These are phyloP conservation scores for Mobula hypostoma DNA, from an alignment of 2,113 vertebrate species.

Conservation along the genomic window DNA sequence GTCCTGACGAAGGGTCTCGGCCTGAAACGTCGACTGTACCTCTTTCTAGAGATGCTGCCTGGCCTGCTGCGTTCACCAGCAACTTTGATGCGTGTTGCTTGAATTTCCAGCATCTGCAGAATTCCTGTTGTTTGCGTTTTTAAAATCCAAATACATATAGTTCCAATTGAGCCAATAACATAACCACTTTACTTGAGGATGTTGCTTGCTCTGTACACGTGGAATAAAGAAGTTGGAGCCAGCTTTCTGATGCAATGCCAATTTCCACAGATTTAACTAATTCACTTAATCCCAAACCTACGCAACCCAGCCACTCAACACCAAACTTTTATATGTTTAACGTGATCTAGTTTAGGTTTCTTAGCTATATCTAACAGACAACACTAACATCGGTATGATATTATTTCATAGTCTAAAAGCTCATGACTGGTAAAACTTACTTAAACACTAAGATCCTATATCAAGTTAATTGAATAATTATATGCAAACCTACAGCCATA, in stretches of 20 bases:
- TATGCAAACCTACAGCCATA: background rate
- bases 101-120: no score
- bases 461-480: conserved; percentile 15
- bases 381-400: background rate
- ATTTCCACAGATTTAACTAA: no score
- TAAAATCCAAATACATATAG: no score
- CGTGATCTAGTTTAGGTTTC: background rate
- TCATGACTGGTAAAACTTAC: background rate
- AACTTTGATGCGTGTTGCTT: no score
- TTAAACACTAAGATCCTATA: background rate
- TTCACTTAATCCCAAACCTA: no score
- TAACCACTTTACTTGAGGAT: background rate
- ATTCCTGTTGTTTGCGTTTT: no score
- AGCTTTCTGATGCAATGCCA: background rate
- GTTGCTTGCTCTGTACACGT: background rate
- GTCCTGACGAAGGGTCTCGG: no score
- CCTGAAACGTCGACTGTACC: no score
- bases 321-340: background rate
- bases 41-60: no score
- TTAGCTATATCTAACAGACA: background rate
- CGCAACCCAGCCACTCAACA: no score
- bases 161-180: background rate
- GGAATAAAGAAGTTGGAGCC: background rate
- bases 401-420: background rate
- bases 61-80: no score